Conservation (phyloP, 2,113 vertebrate species). For the Tapirus terrestris region DNA sequence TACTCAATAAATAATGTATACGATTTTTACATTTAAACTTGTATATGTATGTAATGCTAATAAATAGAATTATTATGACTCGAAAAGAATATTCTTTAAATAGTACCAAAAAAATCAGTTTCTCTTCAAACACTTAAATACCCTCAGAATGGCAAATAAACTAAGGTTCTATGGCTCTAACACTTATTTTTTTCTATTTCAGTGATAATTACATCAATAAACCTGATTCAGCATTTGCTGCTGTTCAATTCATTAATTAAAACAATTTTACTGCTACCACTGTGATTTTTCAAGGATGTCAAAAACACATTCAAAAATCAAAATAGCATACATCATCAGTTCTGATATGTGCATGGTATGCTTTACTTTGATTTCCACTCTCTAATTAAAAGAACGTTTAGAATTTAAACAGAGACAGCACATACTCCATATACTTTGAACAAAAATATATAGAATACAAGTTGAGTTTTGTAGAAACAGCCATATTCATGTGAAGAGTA, state of each 20-base stretch:
- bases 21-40: conserved; percentile 32
- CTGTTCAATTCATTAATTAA: conserved; percentile 87
- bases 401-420: conserved; percentile 45
- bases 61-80: conserved; percentile 49
- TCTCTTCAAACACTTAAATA: conserved; percentile 64
- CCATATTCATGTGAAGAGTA: neutral
- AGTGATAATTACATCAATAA: conserved; percentile 84
- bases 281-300: conserved; percentile 85
- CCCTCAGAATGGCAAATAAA: conserved; percentile 71
- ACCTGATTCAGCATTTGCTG: conserved; percentile 83
- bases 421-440: neutral
- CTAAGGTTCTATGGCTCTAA: conserved; percentile 63
- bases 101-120: neutral
- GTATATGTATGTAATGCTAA: neutral
- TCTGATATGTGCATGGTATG: conserved; percentile 70
- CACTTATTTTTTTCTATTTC: conserved; percentile 78
- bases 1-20: conserved; percentile 21
- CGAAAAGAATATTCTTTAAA: conserved; percentile 69
- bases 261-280: conserved; percentile 83
- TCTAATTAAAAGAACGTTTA: conserved; percentile 66
- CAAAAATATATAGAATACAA: conserved; percentile 4
- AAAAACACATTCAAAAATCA: conserved; percentile 84
- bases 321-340: conserved; percentile 83
- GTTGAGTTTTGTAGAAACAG: conserved; percentile 11
- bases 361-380: conserved; percentile 63